Base-by-base conservation (phyloP, 2,888 invertebrate species). In the Cinara cedri region DNA sequence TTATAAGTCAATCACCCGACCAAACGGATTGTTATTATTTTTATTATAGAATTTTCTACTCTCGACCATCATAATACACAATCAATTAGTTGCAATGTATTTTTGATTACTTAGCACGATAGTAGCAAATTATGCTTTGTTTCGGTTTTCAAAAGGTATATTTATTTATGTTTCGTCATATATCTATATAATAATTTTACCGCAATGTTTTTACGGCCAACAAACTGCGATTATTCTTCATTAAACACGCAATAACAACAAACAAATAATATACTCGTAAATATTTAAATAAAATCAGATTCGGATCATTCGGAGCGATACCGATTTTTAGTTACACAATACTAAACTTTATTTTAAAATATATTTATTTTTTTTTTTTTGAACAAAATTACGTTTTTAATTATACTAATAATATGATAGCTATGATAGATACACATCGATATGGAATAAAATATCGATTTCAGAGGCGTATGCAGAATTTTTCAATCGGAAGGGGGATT, bases 21-120 rank as follows among this genome's bases (percentile, higher is more conserved):
- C 34, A 34, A 34, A n/a, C n/a, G n/a, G n/a, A n/a, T n/a, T 34
- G 34, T 34, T 34, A 4, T 34, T 34, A n/a, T 34, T 34, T 34
- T 6, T 6, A 34, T 34, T 34, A 26, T 60, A 14, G 2, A 16
- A 60, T 60, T 60, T 60, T 1, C 11, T n/a, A 62, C 34, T 11
- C 62, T 34, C 9, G n/a, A 6, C 34, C 34, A 34, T n/a, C 14
- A 26, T 51, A n/a, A n/a, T 51, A 34, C 51, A 51, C 16, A 16
- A 71, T 70, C 70, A 70, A 55, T 55, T 21, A 71, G 4, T 21
- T 44, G 10, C 11, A 21, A 34, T 34, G 16, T 55, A 16, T 55
- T 71, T 71, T 71, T 71, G 71, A 71, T 71, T 71, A 71, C 44
- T 11, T 71, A 42, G 71, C 71, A 6, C 34, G 55, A 44, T 42